phyloP scores from a whole-genome alignment of 2,888 invertebrate species.

The Hydriomena furcata region DNA sequence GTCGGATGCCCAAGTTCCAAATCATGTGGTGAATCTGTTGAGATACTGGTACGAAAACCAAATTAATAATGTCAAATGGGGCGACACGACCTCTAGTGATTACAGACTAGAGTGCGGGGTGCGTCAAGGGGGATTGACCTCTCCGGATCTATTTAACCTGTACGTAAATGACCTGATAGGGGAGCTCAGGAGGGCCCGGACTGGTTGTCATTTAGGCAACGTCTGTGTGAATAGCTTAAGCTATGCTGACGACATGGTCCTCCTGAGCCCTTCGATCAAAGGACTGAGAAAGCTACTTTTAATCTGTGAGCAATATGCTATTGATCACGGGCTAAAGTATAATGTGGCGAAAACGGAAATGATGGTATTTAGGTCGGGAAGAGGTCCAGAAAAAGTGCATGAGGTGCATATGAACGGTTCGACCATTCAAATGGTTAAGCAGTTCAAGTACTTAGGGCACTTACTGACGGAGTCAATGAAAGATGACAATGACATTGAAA shows the following conservation, averaged over 20 bases:
- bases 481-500: too few species aligned
- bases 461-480: not conserved
- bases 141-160: slow-evolving; percentile 28
- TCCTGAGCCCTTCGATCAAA: not conserved
- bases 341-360: slow-evolving; percentile 10
- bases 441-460: slow-evolving; percentile 10
- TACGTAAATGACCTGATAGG: slow-evolving; percentile 22
- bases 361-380: slow-evolving; percentile 13
- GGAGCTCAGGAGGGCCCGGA: slow-evolving; percentile 13
- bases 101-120: slow-evolving; percentile 33
- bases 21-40: slow-evolving; percentile 22
- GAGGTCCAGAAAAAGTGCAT: slow-evolving; percentile 10
- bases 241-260: slow-evolving; percentile 18
- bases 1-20: slow-evolving; percentile 14
- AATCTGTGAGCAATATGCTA: slow-evolving; percentile 14
- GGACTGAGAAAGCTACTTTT: slow-evolving; percentile 9
- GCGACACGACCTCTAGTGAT: slow-evolving; percentile 17
- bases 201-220: slow-evolving; percentile 13
- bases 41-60: slow-evolving; percentile 8
- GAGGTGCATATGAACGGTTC: too few species aligned
- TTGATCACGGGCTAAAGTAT: slow-evolving; percentile 11
- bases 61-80: not conserved
- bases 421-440: too few species aligned
- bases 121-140: slow-evolving; percentile 31
- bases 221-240: slow-evolving; percentile 16